A percentile compares a stretch with the other conserved stretches of the same genome.
phyloP scores from a whole-genome alignment of 2,113 vertebrate species.

The Lonchura striata region DNA sequence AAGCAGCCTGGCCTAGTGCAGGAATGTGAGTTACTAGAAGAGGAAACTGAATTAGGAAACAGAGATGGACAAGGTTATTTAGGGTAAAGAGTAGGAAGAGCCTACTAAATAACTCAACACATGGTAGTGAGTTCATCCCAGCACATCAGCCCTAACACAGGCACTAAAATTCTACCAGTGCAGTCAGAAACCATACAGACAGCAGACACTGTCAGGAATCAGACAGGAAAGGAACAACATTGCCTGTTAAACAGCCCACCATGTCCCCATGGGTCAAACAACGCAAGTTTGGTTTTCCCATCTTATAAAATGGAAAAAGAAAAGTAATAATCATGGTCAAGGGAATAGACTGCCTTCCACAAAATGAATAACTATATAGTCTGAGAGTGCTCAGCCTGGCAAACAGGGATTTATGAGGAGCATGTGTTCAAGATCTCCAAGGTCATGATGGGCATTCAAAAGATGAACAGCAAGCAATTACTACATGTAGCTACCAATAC shows the following conservation, averaged over 20 bases:
- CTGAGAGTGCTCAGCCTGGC: background rate
- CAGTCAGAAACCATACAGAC: background rate
- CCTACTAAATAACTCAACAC: background rate
- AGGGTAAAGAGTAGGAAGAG: constrained; percentile 14
- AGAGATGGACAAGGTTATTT: constrained; percentile 7
- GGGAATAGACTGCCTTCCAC: background rate
- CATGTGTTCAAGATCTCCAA: background rate
- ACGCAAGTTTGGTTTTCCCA: background rate
- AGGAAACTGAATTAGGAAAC: constrained; percentile 4
- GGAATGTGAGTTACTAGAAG: background rate
- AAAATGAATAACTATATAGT: background rate
- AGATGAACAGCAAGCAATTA: background rate
- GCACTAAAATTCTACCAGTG: background rate
- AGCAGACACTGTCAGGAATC: background rate
- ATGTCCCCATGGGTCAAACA: background rate
- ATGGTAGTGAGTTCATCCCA: background rate
- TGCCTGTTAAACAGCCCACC: background rate
- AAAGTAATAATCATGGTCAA: background rate
- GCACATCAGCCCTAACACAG: background rate
- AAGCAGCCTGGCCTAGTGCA: background rate
- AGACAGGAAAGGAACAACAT: background rate
- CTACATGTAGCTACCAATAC: background rate
- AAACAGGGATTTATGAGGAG: background rate
- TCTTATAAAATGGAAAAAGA: background rate
- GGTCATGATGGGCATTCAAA: background rate